Percentiles rank a stretch among this genome's conserved stretches.
Evolutionary conservation across 2,113 vertebrate genomes (phyloP).

Genomic region (Hippocampus barbouri): DNA sequence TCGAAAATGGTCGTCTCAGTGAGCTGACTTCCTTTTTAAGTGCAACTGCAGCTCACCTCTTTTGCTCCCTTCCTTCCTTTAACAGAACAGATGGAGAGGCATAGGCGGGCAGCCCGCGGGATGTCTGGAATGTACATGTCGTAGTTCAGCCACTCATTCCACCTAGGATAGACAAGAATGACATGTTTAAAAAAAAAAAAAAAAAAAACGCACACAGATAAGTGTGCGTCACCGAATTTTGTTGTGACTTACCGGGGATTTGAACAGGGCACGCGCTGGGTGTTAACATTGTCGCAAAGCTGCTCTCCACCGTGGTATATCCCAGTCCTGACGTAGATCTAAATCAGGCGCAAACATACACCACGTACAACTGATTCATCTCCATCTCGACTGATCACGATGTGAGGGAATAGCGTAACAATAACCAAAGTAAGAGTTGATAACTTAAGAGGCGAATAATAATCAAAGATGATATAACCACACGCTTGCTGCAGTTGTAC

Average conservation of each 20-base stretch:
- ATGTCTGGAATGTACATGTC: conserved; percentile 97
- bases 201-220: neutral
- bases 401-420: neutral
- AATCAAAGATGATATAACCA: neutral
- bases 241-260: conserved; percentile 82
- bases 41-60: conserved; percentile 74
- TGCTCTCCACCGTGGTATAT: conserved; percentile 98
- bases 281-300: conserved; percentile 98
- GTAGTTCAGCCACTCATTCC: conserved; percentile 96
- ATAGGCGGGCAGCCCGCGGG: conserved; percentile 92
- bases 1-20: neutral
- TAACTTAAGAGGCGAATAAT: neutral
- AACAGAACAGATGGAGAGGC: conserved; percentile 97
- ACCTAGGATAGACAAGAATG: conserved; percentile 67
- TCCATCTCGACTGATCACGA: neutral
- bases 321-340: conserved; percentile 98
- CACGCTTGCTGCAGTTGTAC: conserved; percentile 56
- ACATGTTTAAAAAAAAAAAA: neutral
- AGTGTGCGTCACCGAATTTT: neutral
- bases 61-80: conserved; percentile 97
- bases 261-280: conserved; percentile 94
- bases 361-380: neutral
- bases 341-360: conserved; percentile 42
- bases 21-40: neutral
- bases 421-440: neutral